Percentiles rank a stretch among this genome's conserved stretches.
phyloP scores from a whole-genome alignment of 2,113 vertebrate genomes.

The Aix galericulata region DNA sequence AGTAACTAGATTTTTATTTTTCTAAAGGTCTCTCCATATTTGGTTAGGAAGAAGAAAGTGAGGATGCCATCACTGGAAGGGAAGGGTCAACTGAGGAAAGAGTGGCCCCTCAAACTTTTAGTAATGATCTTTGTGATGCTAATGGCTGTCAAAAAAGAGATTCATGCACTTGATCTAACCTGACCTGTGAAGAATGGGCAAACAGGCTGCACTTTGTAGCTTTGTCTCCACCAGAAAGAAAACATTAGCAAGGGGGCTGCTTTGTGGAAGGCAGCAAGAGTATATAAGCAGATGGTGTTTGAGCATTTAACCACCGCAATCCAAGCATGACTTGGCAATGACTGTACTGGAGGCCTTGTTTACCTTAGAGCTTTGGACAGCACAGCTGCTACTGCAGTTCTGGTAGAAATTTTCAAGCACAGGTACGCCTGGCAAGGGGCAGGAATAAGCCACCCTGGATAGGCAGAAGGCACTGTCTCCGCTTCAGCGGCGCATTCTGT shows the following conservation, averaged over 20 bases:
- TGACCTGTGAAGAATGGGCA: background rate
- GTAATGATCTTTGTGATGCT: background rate
- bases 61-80: background rate
- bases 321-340: conserved; percentile 64
- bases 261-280: conserved; percentile 52
- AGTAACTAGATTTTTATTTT: background rate
- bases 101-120: background rate
- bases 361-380: conserved; percentile 66
- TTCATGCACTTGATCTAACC: background rate
- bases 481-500: background rate
- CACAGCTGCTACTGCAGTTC: conserved; percentile 23
- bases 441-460: background rate
- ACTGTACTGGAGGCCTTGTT: conserved; percentile 40
- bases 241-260: conserved; percentile 30
- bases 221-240: conserved; percentile 24
- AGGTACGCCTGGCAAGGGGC: background rate
- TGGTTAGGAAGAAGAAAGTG: background rate
- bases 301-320: conserved; percentile 56
- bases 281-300: conserved; percentile 67
- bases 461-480: background rate
- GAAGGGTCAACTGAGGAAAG: background rate
- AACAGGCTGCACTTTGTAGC: background rate
- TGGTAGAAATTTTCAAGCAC: conserved; percentile 16
- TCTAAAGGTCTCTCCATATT: background rate
- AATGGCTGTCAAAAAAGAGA: background rate